Base-by-base conservation (phyloP, 2,113 vertebrate species). In the Corythoichthys intestinalis region DNA sequence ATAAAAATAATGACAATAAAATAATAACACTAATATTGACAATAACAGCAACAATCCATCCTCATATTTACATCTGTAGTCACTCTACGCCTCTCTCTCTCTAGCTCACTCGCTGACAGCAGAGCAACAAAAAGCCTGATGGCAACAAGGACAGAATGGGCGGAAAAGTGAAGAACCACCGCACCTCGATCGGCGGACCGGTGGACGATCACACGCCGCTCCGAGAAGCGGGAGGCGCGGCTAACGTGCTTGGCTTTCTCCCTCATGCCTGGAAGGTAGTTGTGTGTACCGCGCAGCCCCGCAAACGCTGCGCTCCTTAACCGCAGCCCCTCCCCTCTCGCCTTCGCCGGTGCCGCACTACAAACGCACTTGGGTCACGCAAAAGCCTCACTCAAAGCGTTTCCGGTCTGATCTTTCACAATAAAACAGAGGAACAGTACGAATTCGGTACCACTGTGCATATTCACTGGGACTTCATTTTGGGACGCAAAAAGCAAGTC, bases 291-390 rank as follows among this genome's bases (percentile, higher is more conserved):
- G 11, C 12, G 6, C 12, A 63, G 61, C 61, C 60, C 81, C 70
- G 88, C 88, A 87, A 58, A 77, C 86, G 72, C 74, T 81, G 59
- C 57, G 79, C 88, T 88, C 81, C 77, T 87, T 74, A 88, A 83
- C 91, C 86, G 91, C 91, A 92, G 89, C 90, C 90, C 90, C 91
- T 87, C 91, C 90, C 85, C 81, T 85, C 77, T 82, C 76, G 50
- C 81, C 84, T 83, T 69, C 77, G 65, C 63, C 46, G 80, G 83
- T 90, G 85, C 88, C 85, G 89, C 89, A 89, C 89, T 89, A 78
- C 71, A 65, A 71, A 74, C 80, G 73, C 15, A 75, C 79, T 39
- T 53, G 67, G 79, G 56, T 39, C 48, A 37, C 69, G 14, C 0
- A 13, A 9, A 44, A 13, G 12, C 66, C 1, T 7, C 14, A 38